Base-by-base conservation (phyloP, 1,140 invertebrate species). In the Lithobius niger region DNA sequence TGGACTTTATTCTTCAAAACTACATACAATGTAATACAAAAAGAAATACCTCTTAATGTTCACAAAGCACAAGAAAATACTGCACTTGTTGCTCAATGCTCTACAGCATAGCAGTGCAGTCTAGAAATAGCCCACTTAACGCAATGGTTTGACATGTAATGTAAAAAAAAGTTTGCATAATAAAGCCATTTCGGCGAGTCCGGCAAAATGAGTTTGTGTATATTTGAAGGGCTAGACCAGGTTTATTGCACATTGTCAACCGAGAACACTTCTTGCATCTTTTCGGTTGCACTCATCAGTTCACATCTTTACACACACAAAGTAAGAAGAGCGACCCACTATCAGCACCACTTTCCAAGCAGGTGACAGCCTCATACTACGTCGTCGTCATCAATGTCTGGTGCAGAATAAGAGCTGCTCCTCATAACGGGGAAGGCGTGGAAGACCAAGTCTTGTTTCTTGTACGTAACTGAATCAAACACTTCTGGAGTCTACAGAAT, bases 381-480 rank as follows among this genome's bases (percentile, higher is more conserved):
- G 44, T 47, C 44, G 44, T 47, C 44, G 10, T 47, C 44, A 6
- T 10, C 19, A 21, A 10, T 15, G 6, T 47, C 44, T 47, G 6
- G 44, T 4, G 6, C 22, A 21, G 4, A 10, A 10, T 15, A 27
- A 3, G 48, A 50, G 21, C 24, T 50, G 48, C 48, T 25, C 6
- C 48, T 10, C 19, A 26, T 10, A 25, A 50, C 13, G 4, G 48
- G 13, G 21, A 10, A 27, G 10, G 19, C 10, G 21, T 50, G 48
- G 4, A 16, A 4, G 21, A 6, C 27, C 27, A 25, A 4, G 10
- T 50, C 48, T 26, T 50, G 48, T 26, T 27, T 50, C 27, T 25
- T 13, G 27, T 50, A 50, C 4, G 48, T 19, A 50, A 26, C 27
- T 27, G 48, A 26, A 50, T 50, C 48, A 27, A 50, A 50, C 19